A percentile compares a stretch with the other conserved stretches of the same genome.
Conservation (phyloP, 1,140 invertebrate genomes). For the Hylaeus volcanicus region DNA sequence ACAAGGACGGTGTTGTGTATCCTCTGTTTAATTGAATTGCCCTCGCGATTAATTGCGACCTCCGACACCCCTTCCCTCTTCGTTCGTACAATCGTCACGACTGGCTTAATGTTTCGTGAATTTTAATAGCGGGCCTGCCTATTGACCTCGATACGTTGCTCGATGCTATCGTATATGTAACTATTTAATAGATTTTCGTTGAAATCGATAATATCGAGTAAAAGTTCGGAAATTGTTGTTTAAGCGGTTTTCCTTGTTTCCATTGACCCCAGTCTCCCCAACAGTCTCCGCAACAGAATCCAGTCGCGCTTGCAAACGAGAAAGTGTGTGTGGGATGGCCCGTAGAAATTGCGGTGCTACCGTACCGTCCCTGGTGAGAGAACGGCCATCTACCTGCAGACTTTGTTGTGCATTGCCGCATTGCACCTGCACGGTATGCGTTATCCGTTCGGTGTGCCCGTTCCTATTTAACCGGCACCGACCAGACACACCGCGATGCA, state of each 20-base stretch:
- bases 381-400: conserved; percentile 38
- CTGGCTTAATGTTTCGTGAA: neutral
- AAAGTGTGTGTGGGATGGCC: conserved; percentile 33
- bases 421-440: conserved; percentile 26
- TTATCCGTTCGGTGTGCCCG: conserved; percentile 18
- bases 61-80: neutral
- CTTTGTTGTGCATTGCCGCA: conserved; percentile 39
- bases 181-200: no score
- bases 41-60: conserved; percentile 52
- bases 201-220: no score
- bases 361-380: neutral
- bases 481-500: neutral
- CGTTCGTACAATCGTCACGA: neutral
- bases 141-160: no score
- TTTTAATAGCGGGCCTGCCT: neutral
- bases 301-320: neutral
- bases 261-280: no score
- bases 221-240: no score
- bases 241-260: no score
- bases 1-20: conserved; percentile 31
- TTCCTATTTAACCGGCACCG: conserved; percentile 16
- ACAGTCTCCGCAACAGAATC: neutral
- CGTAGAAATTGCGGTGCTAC: neutral
- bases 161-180: no score
- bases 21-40: conserved; percentile 52